Evolutionary conservation across 2,797 vertebrate species (phyloP).

Genomic region (Chiroxiphia lanceolata): DNA sequence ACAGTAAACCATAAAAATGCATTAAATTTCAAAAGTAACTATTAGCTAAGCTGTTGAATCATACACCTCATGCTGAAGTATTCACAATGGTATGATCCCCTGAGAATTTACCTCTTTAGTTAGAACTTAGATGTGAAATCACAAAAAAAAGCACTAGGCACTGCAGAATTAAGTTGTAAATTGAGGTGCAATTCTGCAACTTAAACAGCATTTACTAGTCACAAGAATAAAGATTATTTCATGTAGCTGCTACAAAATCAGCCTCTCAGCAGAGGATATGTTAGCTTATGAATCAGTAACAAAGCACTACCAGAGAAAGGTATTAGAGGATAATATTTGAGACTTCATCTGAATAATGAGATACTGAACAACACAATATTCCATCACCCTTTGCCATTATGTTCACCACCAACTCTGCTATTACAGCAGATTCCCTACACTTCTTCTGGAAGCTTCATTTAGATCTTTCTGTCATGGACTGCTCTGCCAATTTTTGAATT

Average conservation of each 20-base stretch:
- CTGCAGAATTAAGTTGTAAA: neutral
- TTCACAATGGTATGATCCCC: neutral
- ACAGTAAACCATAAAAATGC: neutral
- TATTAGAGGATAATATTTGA: neutral
- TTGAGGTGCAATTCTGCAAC: neutral
- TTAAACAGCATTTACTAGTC: neutral
- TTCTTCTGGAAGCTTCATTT: neutral
- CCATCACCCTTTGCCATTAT: neutral
- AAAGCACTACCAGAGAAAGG: neutral
- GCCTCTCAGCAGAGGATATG: neutral
- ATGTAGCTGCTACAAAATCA: neutral
- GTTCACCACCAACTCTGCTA: neutral
- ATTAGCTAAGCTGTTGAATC: conserved; percentile 12
- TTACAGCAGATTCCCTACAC: neutral
- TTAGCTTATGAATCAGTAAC: neutral
- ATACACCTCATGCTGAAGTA: neutral
- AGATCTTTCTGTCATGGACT: neutral
- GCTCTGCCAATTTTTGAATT: neutral
- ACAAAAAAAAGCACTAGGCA: neutral
- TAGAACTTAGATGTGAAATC: neutral
- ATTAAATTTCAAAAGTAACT: neutral
- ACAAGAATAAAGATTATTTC: neutral
- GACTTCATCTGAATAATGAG: neutral
- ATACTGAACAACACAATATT: neutral
- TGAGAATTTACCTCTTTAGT: neutral